Percentiles rank a stretch among this genome's conserved stretches.
These are phyloP conservation scores for Oreochromis tanganicae DNA, from an alignment of 2,113 vertebrate genomes.

Conservation along the genomic window DNA sequence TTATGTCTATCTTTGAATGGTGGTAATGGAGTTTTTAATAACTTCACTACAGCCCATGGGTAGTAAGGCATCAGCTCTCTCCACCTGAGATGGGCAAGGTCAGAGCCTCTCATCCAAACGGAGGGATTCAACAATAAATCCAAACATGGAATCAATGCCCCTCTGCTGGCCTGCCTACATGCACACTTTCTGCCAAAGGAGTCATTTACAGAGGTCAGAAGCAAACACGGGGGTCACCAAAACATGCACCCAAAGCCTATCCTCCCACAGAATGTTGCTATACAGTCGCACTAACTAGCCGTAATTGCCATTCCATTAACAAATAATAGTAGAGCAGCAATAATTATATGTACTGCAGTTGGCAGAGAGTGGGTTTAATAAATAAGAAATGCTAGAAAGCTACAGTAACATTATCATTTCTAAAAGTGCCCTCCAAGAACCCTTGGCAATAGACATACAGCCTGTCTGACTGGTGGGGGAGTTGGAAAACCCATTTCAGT, in stretches of 20 bases:
- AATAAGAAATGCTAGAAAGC: neutral
- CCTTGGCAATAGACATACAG: slow-evolving; percentile 29
- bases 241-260: neutral
- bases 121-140: slow-evolving; percentile 62
- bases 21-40: slow-evolving; percentile 72
- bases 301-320: slow-evolving; percentile 3
- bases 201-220: slow-evolving; percentile 47
- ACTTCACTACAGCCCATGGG: slow-evolving; percentile 61
- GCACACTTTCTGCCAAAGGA: slow-evolving; percentile 40
- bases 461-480: slow-evolving; percentile 30
- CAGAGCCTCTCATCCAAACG: slow-evolving; percentile 53
- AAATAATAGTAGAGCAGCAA: neutral
- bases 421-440: slow-evolving; percentile 30
- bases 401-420: slow-evolving; percentile 9
- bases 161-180: slow-evolving; percentile 39
- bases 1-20: slow-evolving; percentile 68
- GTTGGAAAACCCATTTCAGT: slow-evolving; percentile 37
- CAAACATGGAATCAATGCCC: slow-evolving; percentile 50
- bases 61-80: slow-evolving; percentile 49
- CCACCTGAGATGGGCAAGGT: slow-evolving; percentile 63
- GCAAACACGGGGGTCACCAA: neutral
- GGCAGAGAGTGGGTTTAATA: neutral
- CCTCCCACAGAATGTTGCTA: neutral
- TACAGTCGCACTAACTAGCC: neutral
- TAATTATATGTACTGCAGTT: neutral